Evolutionary conservation across 2,888 invertebrate species (phyloP), one percentile per base, ranked within the genome.

Genomic region (Willowsia nigromaculata): DNA sequence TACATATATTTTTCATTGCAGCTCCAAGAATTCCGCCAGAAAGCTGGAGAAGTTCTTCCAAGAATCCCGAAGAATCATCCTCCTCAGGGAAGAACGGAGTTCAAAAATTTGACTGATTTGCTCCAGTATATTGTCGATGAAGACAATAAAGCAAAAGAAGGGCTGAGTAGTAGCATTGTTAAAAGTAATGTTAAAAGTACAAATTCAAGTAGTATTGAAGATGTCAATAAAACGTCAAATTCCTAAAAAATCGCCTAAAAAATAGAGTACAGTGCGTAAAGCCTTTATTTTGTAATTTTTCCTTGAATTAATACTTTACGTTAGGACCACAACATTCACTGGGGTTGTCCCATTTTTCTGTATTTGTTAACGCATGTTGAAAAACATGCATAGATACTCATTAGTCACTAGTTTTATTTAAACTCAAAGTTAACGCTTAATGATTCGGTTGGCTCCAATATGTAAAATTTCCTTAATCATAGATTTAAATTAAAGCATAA

Each of bases 51-150:
- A 3, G 93, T 96, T 15, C 94, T 98, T 92, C 98, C 98, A 68
- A 94, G 94, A 92, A 94, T 98, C 92, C 96, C 97, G 11, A 97
- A 96, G 94, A 97, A 96, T 93, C 95, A 97, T 93, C 96, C 96
- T 74, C 96, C 97, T 0, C 95, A 95, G 93, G 97, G 98, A 92
- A 95, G 97, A 93, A 97, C 97, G 37, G 98, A 98, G 93, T 98
- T 98, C 93, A 96, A 95, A 92, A 96, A 97, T 87, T 94, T 98
- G 47, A 97, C 96, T 93, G 98, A 98, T 94, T 94, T 98, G 47
- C 94, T 98, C 93, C 96, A 96, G 91, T 98, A 98, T 94, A 93
- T 97, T 25, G 91, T 91, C 82, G 92, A 92, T 68, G 92, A 92
- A 80, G 92, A 92, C 71, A 85, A 90, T 9, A 87, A 84, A 81